phyloP scores from a whole-genome alignment of 2,888 invertebrate genomes.

The Drosophila emarginata region DNA sequence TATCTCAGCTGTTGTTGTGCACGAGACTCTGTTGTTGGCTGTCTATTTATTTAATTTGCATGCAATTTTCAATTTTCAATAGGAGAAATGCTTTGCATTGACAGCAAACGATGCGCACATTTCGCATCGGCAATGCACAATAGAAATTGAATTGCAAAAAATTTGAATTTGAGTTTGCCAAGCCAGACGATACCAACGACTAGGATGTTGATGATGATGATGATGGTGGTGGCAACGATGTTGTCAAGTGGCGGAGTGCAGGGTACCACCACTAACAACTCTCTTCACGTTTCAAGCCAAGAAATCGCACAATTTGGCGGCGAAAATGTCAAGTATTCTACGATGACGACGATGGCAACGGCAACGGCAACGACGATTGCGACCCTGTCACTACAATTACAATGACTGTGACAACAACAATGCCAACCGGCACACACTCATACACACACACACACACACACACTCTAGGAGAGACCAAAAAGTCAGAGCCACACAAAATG shows the following conservation, averaged over 20 bases:
- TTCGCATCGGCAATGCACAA: conserved; percentile 63
- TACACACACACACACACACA: conserved; percentile 15
- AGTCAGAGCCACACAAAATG: conserved; percentile 8
- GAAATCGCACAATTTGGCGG: conserved; percentile 78
- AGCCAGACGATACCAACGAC: conserved; percentile 44
- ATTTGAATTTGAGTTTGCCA: conserved; percentile 62
- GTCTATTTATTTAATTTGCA: conserved; percentile 78
- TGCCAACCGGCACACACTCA: conserved; percentile 53
- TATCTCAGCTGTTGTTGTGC: conserved; percentile 24
- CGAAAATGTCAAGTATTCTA: conserved; percentile 72
- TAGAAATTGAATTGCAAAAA: conserved; percentile 77
- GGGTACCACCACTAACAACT: conserved; percentile 4
- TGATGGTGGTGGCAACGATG: conserved; percentile 15
- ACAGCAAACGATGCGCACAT: conserved; percentile 65
- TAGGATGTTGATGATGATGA: conserved; percentile 1
- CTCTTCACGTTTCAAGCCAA: conserved; percentile 44
- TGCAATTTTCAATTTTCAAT: conserved; percentile 77
- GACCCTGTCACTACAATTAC: conserved; percentile 61
- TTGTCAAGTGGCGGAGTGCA: conserved; percentile 28
- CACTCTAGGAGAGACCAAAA: neutral
- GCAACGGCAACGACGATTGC: conserved; percentile 15
- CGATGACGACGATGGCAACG: conserved; percentile 16
- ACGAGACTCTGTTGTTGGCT: conserved; percentile 26
- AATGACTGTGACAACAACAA: conserved; percentile 47
- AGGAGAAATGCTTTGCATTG: conserved; percentile 68